These are phyloP conservation scores for Drosophila kohkoa DNA, from an alignment of 1,140 invertebrate genomes.

Conservation along the genomic window DNA sequence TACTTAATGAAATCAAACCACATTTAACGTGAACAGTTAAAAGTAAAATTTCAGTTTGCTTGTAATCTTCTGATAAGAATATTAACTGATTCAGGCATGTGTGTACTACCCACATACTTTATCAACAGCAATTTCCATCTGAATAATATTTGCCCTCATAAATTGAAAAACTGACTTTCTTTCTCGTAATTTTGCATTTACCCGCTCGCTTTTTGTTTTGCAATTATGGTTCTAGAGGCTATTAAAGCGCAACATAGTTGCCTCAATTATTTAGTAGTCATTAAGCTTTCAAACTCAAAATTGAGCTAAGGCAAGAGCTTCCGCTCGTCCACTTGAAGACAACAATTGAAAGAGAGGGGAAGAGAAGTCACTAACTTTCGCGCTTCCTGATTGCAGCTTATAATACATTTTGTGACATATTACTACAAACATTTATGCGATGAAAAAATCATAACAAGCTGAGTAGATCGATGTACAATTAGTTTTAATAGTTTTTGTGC, in stretches of 20 bases:
- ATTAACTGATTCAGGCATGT: conserved; percentile 6
- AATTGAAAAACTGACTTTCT: conserved; percentile 32
- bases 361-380: neutral
- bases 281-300: conserved; percentile 19
- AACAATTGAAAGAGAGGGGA: neutral
- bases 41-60: neutral
- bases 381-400: conserved; percentile 13
- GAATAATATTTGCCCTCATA: conserved; percentile 39
- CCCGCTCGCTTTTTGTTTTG: conserved; percentile 41
- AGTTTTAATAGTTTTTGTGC: neutral
- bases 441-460: neutral
- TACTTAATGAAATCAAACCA: conserved; percentile 48
- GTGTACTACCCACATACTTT: conserved; percentile 8
- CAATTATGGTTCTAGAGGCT: conserved; percentile 49
- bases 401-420: neutral
- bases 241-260: conserved; percentile 46
- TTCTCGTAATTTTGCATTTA: conserved; percentile 36
- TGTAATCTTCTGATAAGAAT: conserved; percentile 44
- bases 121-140: conserved; percentile 15
- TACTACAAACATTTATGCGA: neutral
- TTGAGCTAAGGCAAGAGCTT: conserved; percentile 32
- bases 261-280: conserved; percentile 59
- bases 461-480: too few relatives aligned
- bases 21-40: conserved; percentile 12
- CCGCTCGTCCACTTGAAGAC: conserved; percentile 29